phyloP scores from a whole-genome alignment of 2,888 invertebrate genomes.

The Arctia plantaginis region DNA sequence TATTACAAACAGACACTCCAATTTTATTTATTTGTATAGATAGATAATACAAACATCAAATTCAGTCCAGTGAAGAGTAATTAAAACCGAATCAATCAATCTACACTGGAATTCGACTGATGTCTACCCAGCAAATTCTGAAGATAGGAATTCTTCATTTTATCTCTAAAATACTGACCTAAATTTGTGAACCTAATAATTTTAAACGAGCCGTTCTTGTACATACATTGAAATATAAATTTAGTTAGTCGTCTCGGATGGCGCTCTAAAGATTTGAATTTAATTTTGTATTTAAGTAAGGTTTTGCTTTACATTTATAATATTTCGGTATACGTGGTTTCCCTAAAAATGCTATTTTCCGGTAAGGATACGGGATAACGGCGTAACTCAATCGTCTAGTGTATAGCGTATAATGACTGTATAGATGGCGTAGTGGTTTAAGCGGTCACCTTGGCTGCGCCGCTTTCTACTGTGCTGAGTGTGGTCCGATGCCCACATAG shows the following conservation, averaged over 20 bases:
- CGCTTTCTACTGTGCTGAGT: too few relatives aligned
- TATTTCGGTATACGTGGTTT: too few relatives aligned
- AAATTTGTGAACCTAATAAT: conserved; percentile 15
- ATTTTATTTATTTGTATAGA: too few relatives aligned
- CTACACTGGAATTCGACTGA: conserved; percentile 13
- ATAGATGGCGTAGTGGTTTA: too few relatives aligned
- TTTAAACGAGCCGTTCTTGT: too few relatives aligned
- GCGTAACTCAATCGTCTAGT: too few relatives aligned
- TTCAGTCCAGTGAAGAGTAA: background rate
- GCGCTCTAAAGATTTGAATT: background rate
- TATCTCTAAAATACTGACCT: conserved; percentile 18
- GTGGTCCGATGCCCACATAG: too few relatives aligned
- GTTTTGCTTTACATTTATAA: background rate
- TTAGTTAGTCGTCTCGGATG: background rate
- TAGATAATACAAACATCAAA: background rate
- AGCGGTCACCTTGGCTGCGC: too few relatives aligned
- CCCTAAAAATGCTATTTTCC: too few relatives aligned
- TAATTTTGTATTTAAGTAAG: background rate
- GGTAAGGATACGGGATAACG: too few relatives aligned
- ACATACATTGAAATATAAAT: conserved; percentile 4
- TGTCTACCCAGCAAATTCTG: conserved; percentile 16
- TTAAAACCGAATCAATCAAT: conserved; percentile 17
- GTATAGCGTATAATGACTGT: too few relatives aligned
- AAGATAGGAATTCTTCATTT: conserved; percentile 22
- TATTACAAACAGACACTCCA: too few relatives aligned